These are phyloP conservation scores for Hippocampus guttulatus DNA, from an alignment of 2,113 vertebrate genomes.

Conservation along the genomic window DNA sequence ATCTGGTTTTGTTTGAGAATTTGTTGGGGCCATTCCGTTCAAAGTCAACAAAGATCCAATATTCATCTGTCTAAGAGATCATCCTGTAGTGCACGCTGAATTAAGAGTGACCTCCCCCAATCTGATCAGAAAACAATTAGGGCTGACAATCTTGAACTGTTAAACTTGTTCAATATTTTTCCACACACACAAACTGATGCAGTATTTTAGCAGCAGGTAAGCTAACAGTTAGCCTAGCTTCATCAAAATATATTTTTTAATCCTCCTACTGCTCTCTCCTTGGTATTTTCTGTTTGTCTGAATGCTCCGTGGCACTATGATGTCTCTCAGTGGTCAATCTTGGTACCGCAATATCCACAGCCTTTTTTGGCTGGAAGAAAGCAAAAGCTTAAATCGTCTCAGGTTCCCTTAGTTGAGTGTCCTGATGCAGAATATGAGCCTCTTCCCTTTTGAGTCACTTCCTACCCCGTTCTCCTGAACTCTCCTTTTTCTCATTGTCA, in stretches of 20 bases:
- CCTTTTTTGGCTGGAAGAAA: slow-evolving; percentile 20
- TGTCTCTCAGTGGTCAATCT: background rate
- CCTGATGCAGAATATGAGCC: slow-evolving; percentile 67
- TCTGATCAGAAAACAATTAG: no score
- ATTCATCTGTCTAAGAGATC: no score
- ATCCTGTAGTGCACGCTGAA: no score
- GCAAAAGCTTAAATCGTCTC: slow-evolving; percentile 30
- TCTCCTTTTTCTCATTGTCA: slow-evolving; percentile 24
- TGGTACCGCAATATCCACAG: background rate
- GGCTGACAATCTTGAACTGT: no score
- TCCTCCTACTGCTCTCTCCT: background rate
- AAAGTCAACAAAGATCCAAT: no score
- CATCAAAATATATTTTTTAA: background rate
- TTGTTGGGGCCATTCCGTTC: no score
- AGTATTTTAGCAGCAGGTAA: no score
- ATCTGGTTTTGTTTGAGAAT: no score
- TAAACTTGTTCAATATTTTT: no score
- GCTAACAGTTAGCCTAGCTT: background rate
- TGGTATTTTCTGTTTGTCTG: background rate
- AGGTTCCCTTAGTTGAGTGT: slow-evolving; percentile 54
- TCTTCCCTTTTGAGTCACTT: slow-evolving; percentile 30
- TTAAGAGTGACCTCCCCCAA: no score
- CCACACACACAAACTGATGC: no score
- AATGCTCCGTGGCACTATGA: background rate
- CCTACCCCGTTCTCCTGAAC: slow-evolving; percentile 41